Conservation (phyloP, 2,113 vertebrate species). For the Sinocyclocheilus anshuiensis region DNA sequence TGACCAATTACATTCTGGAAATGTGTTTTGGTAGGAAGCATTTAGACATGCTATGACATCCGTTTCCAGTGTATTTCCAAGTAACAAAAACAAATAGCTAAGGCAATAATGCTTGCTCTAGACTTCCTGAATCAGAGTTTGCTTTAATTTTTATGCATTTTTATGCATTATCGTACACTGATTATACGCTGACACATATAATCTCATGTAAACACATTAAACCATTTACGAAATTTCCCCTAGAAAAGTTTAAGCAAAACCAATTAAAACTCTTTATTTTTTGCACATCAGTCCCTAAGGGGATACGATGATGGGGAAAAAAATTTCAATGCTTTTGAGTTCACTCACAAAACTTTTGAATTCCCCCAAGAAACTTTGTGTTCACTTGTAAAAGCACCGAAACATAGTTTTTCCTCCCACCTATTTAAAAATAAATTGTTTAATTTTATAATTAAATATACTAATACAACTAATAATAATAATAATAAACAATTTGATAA, state of each 20-base stretch:
- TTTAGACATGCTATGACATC: background rate
- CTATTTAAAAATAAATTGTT: no score
- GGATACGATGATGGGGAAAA: background rate
- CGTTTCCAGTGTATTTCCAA: conserved; percentile 20
- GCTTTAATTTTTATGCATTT: background rate
- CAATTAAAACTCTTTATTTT: no score
- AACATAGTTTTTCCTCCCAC: background rate
- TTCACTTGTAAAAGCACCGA: background rate
- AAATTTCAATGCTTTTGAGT: background rate
- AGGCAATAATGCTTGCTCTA: background rate
- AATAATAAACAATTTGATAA: no score
- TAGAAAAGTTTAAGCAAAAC: no score
- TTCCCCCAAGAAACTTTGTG: background rate
- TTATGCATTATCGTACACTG: background rate
- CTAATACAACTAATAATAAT: no score
- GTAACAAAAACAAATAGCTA: background rate
- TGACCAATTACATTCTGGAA: conserved; percentile 8
- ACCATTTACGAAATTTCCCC: no score
- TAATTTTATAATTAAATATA: no score
- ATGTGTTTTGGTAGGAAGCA: background rate
- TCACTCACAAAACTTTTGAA: background rate
- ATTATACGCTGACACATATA: background rate
- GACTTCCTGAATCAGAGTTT: background rate
- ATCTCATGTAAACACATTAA: background rate
- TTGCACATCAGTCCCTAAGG: background rate